phyloP scores from a whole-genome alignment of 2,113 vertebrate genomes.

The Lethenteron camtschaticum region DNA sequence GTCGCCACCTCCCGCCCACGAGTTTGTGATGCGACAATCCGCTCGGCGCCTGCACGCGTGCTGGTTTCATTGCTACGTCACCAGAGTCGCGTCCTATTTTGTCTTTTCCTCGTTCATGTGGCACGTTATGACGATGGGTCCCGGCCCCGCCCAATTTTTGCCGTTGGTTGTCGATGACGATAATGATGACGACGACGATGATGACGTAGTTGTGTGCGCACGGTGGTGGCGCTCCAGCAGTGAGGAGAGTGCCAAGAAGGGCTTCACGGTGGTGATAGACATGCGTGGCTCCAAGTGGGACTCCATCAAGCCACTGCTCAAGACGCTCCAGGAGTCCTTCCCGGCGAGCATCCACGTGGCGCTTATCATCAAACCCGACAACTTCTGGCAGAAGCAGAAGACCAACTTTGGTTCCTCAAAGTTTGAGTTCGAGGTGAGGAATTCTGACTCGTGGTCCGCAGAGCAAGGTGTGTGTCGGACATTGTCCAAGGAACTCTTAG shows the following conservation, averaged over 20 bases:
- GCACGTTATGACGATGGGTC: too few relatives aligned
- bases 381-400: constrained; percentile 98
- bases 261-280: constrained; percentile 97
- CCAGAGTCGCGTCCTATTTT: too few relatives aligned
- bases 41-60: too few relatives aligned
- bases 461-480: background rate
- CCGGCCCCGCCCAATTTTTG: too few relatives aligned
- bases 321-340: constrained; percentile 91
- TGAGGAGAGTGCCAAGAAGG: constrained; percentile 80
- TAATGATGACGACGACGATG: too few relatives aligned
- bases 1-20: too few relatives aligned
- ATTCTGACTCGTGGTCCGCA: background rate
- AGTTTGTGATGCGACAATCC: too few relatives aligned
- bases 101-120: too few relatives aligned
- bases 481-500: background rate
- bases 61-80: too few relatives aligned
- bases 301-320: constrained; percentile 89
- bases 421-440: constrained; percentile 82
- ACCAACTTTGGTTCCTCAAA: constrained; percentile 97
- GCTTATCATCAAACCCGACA: constrained; percentile 96
- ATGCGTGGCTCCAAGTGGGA: constrained; percentile 99
- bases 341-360: constrained; percentile 88
- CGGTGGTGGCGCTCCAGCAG: constrained; percentile 20
- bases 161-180: too few relatives aligned
- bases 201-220: too few relatives aligned